Base-by-base conservation (phyloP, 1,140 invertebrate species). In the Scylla paramamosain region DNA sequence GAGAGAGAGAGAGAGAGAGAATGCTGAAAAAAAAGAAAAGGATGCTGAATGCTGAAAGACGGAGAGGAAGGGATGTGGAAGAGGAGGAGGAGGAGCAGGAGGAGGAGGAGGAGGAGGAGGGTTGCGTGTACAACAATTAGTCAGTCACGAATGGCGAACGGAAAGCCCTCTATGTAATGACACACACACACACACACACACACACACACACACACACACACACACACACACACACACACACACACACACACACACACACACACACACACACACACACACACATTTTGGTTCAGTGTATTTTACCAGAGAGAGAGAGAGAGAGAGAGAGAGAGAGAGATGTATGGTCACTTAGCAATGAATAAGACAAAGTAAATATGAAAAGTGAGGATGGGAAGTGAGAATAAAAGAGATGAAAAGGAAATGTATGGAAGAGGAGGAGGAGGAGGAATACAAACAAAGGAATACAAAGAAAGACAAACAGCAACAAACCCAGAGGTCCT, bases 201-300 rank as follows among this genome's bases (percentile, higher is more conserved):
- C 29, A 39, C 28, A 39, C 29, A 92, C 20, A 86, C 92, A 93
- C 92, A 93, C 92, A 93, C 39, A 86, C 92, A 93, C 45, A 93
- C 92, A 86, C 45, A 83, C 92, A 86, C 45, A 93, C 82, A 92
- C 29, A 0, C 52, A 83, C 31, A 39, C 91, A 83, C 8, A 32
- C 29, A 39, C 28, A 20, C 29, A 82, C 1, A 86, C 92, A 84
- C 77, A 92, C 91, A 92, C 31, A 83, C 91, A 92, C 32, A 92
- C 91, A 83, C 32, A 77, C 91, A 83, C 32, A 92, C 39, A 86
- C 32, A 92, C 91, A 83, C 32, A 77, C 91, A 83, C 32, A 92
- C 39, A 86, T n/a, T 87, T 87, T 87, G 29, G 6, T 87, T 28
- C 39, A 28, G 0, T 87, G 84, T 39, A n/a, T 87, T 87, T 39